Evolutionary conservation across 2,797 vertebrate genomes (phyloP), one percentile per base, ranked within the genome.

Genomic region (Meda fulgida): DNA sequence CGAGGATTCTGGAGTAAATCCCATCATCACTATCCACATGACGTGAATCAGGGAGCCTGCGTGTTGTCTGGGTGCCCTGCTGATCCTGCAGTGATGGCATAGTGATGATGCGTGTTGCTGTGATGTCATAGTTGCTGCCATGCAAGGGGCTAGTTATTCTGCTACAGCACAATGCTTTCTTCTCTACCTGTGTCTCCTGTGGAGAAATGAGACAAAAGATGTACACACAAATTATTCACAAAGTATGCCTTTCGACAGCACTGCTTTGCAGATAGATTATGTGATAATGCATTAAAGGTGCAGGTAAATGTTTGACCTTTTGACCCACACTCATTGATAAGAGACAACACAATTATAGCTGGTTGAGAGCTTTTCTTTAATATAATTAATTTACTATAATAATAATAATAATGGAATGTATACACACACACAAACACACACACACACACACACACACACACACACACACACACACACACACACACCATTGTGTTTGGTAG

Each of bases 121-220:
- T 88, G 91, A 89, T 89, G 89, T 92, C 94, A 95, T 95, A 87
- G 85, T 91, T 90, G 92, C 81, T 91, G 89, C 88, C 90, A 89
- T 87, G 16, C 70, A 91, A 87, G 89, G 78, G 90, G 90, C 89
- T 89, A 36, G 31, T 21, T 80, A 43, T 80, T 79, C 53, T 40
- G 76, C 66, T 66, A 92, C 83, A 90, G 91, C 90, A 91, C 89
- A 90, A 78, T 89, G 91, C 91, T 90, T 88, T 82, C 29, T 60
- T 92, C 89, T 93, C 90, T 94, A 94, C 91, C 89, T 92, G 81
- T 85, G 89, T 82, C 88, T 90, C 92, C 93, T 94, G 31, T 14
- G 84, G 72, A 77, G 83, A 69, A 85, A 73, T 23, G 23, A 70
- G 26, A 70, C 3, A 79, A 43, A 79, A 16, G 3, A 40, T 3